Evolutionary conservation across 2,797 vertebrate species (phyloP).

Genomic region (Myripristis murdjan): DNA sequence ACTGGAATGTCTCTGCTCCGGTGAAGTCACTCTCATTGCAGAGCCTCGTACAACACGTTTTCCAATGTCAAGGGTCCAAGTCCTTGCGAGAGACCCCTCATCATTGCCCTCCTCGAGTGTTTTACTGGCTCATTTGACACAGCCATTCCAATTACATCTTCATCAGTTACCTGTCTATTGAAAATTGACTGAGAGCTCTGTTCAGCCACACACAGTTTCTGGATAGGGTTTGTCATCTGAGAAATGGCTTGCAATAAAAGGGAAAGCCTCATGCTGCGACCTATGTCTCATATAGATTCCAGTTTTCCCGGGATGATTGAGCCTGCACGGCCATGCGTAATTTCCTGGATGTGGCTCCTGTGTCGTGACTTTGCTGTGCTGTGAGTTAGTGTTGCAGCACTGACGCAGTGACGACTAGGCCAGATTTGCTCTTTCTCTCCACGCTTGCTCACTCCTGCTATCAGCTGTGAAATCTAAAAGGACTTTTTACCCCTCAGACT

Average conservation of each 20-base stretch:
- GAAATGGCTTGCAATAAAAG: conserved; percentile 67
- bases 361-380: conserved; percentile 66
- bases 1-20: no score
- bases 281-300: conserved; percentile 47
- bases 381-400: conserved; percentile 58
- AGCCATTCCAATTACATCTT: conserved; percentile 77
- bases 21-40: conserved; percentile 41
- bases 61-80: conserved; percentile 41
- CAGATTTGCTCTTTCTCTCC: conserved; percentile 53
- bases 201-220: conserved; percentile 32
- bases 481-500: conserved; percentile 24
- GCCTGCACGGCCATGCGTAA: conserved; percentile 56
- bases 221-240: conserved; percentile 69
- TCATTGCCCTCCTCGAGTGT: conserved; percentile 72
- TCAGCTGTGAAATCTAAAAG: conserved; percentile 75
- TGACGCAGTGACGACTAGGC: conserved; percentile 62
- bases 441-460: conserved; percentile 54
- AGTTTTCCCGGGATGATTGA: conserved; percentile 30
- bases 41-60: conserved; percentile 42
- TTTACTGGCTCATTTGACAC: conserved; percentile 81
- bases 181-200: conserved; percentile 54
- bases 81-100: conserved; percentile 52
- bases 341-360: conserved; percentile 66
- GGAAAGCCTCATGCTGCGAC: conserved; percentile 31
- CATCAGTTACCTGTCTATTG: conserved; percentile 65